Evolutionary conservation across 2,113 vertebrate species (phyloP).

Genomic region (Engystomops pustulosus): DNA sequence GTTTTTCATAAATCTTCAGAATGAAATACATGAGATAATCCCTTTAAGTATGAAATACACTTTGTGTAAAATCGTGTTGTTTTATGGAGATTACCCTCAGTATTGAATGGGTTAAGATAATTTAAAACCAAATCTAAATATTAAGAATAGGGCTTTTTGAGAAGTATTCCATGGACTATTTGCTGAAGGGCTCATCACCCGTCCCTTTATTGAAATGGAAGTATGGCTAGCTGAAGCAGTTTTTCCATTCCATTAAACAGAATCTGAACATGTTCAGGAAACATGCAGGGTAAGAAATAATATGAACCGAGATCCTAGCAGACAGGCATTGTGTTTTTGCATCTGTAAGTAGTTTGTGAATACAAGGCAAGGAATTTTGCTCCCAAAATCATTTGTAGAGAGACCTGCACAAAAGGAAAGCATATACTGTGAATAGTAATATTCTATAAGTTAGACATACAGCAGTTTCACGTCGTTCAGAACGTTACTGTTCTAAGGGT

Average conservation of each 20-base stretch:
- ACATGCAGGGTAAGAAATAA: constrained; percentile 30
- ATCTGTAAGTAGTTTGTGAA: background rate
- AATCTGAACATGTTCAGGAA: constrained; percentile 31
- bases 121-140: background rate
- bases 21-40: too few species aligned
- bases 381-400: background rate
- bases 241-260: constrained; percentile 47
- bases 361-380: constrained; percentile 11
- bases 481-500: too few species aligned
- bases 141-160: background rate
- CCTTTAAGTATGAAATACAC: too few species aligned
- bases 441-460: too few species aligned
- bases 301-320: constrained; percentile 21
- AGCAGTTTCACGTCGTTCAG: too few species aligned
- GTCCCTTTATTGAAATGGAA: constrained; percentile 35
- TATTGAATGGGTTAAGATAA: background rate
- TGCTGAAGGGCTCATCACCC: constrained; percentile 23
- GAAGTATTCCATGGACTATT: background rate
- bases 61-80: too few species aligned
- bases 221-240: constrained; percentile 26
- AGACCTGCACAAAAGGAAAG: background rate
- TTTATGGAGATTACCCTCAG: background rate
- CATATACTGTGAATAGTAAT: too few species aligned
- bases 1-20: too few species aligned
- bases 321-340: constrained; percentile 3